A percentile compares a stretch with the other conserved stretches of the same genome.
phyloP scores from a whole-genome alignment of 2,888 invertebrate genomes.

The Andrena bicolor region DNA sequence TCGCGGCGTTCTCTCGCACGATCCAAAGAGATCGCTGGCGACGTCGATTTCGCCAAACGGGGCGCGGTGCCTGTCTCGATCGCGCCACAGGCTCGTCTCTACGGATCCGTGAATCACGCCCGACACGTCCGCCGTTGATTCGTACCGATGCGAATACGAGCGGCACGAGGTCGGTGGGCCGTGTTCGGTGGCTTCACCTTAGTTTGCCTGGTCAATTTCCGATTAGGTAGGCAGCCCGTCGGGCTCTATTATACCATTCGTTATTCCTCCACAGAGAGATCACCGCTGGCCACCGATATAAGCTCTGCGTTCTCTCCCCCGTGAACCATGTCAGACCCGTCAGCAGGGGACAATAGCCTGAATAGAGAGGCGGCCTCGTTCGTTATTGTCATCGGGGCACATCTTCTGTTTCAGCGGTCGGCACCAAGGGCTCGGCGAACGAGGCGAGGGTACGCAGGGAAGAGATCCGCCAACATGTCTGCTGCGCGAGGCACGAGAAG shows the following conservation, averaged over 20 bases:
- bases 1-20: conserved; percentile 1
- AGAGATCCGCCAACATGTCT: conserved; percentile 69
- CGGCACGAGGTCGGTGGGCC: conserved; percentile 71
- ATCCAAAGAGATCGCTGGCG: conserved; percentile 2
- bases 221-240: conserved; percentile 75
- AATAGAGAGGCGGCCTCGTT: background rate
- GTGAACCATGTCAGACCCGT: background rate
- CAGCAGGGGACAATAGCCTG: background rate
- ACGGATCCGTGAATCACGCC: conserved; percentile 25
- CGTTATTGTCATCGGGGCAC: background rate
- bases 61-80: conserved; percentile 14
- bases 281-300: too few relatives aligned
- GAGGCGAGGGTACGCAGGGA: conserved; percentile 53
- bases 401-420: conserved; percentile 62
- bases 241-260: conserved; percentile 21
- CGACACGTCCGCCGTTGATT: conserved; percentile 21
- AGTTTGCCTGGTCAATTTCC: conserved; percentile 73
- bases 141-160: conserved; percentile 68
- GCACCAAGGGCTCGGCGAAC: conserved; percentile 53
- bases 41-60: background rate
- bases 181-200: conserved; percentile 73
- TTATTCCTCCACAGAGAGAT: background rate
- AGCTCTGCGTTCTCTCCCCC: too few relatives aligned
- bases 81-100: conserved; percentile 1
- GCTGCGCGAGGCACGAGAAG: conserved; percentile 82